Percentiles rank a stretch among this genome's conserved stretches.
Evolutionary conservation across 2,113 vertebrate species (phyloP).

Genomic region (Oophaga pumilio): DNA sequence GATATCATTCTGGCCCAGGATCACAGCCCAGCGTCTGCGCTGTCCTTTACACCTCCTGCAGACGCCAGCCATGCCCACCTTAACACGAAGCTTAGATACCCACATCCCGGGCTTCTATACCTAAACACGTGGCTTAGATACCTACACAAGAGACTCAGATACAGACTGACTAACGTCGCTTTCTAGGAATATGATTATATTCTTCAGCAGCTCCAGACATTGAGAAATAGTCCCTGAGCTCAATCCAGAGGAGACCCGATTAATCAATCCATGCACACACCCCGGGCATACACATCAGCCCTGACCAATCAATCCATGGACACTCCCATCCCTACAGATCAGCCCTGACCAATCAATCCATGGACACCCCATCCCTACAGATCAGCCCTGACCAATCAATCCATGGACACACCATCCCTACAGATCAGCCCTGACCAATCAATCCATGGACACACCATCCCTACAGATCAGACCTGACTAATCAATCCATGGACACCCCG

Average conservation of each 20-base stretch:
- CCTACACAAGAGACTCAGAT: background rate
- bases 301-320: background rate
- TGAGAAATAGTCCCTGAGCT: too few species aligned
- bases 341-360: background rate
- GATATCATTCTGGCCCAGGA: constrained; percentile 1
- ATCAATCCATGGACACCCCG: background rate
- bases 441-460: background rate
- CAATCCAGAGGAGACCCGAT: background rate
- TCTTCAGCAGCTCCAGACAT: too few species aligned
- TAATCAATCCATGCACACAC: background rate
- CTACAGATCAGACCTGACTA: background rate
- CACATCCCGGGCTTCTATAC: background rate
- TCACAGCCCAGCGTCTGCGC: background rate
- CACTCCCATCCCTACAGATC: background rate
- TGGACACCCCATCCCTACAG: background rate
- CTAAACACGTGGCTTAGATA: background rate
- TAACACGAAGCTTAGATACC: background rate
- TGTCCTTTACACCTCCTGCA: background rate
- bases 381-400: background rate
- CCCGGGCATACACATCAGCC: background rate
- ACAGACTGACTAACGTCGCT: background rate
- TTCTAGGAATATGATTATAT: too few species aligned
- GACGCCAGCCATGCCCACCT: background rate
- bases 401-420: background rate
- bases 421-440: background rate